A percentile compares a stretch with the other conserved stretches of the same genome.
Conservation (phyloP, 2,797 vertebrate genomes). For the Chelonia mydas region DNA sequence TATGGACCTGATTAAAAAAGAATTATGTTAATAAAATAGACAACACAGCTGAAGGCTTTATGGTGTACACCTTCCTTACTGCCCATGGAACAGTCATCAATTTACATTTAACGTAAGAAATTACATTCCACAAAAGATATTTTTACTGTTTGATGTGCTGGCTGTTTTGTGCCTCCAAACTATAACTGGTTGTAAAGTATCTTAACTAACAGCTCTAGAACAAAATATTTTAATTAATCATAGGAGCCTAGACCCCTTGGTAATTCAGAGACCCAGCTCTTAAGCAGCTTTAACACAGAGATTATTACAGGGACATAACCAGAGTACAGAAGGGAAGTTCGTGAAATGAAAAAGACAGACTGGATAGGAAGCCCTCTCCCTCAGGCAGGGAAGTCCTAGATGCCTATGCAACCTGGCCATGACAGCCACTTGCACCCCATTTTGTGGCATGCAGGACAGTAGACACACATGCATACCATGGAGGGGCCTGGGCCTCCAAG, state of each 20-base stretch:
- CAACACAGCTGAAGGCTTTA: not conserved
- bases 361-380: not conserved
- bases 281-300: not conserved
- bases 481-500: not conserved
- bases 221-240: not conserved
- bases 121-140: not conserved
- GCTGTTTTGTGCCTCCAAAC: too few species aligned
- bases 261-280: not conserved
- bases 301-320: not conserved
- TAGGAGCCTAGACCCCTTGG: not conserved
- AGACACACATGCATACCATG: not conserved
- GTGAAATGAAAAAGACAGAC: not conserved
- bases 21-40: not conserved
- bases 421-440: not conserved
- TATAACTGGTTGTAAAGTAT: not conserved
- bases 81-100: not conserved
- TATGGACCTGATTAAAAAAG: slow-evolving; percentile 51
- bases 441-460: not conserved
- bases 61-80: not conserved
- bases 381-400: not conserved
- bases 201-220: not conserved
- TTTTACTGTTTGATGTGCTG: not conserved
- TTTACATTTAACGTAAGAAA: not conserved
- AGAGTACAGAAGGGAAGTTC: not conserved
- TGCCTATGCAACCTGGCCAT: not conserved